Evolutionary conservation across 2,888 invertebrate species (phyloP).

Genomic region (Marasmarcha lunaedactyla): DNA sequence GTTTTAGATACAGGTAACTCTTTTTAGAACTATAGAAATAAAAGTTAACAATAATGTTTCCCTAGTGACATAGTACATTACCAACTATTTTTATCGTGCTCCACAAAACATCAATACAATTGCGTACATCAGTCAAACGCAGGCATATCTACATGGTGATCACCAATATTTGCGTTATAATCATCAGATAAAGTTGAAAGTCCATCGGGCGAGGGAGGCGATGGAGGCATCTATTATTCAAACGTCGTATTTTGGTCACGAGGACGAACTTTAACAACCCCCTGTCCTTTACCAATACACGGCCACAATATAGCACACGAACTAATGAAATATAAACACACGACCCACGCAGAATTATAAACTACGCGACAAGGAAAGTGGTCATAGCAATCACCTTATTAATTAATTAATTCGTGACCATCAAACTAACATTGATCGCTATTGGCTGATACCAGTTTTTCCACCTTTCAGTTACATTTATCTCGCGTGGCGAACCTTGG

Average conservation of each 20-base stretch:
- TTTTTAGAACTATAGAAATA: too few species aligned
- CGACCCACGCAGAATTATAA: neutral
- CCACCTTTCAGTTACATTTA: conserved; percentile 21
- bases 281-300: conserved; percentile 4
- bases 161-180: conserved; percentile 25
- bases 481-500: conserved; percentile 48
- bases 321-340: conserved; percentile 33
- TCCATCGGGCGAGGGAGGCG: conserved; percentile 21
- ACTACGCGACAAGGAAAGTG: neutral
- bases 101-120: too few species aligned
- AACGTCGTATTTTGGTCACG: conserved; percentile 60
- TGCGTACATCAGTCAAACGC: too few species aligned
- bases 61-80: too few species aligned
- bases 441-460: conserved; percentile 26
- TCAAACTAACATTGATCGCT: neutral
- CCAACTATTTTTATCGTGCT: too few species aligned
- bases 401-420: neutral
- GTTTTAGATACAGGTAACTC: too few species aligned
- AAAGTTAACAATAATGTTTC: too few species aligned
- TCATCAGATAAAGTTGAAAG: conserved; percentile 38
- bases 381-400: neutral
- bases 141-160: too few species aligned
- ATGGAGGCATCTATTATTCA: conserved; percentile 52
- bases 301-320: conserved; percentile 17
- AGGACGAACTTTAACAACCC: conserved; percentile 27